Percentiles rank a stretch among this genome's conserved stretches.
Evolutionary conservation across 2,797 vertebrate species (phyloP).

Genomic region (Coranthus polyacanthus): DNA sequence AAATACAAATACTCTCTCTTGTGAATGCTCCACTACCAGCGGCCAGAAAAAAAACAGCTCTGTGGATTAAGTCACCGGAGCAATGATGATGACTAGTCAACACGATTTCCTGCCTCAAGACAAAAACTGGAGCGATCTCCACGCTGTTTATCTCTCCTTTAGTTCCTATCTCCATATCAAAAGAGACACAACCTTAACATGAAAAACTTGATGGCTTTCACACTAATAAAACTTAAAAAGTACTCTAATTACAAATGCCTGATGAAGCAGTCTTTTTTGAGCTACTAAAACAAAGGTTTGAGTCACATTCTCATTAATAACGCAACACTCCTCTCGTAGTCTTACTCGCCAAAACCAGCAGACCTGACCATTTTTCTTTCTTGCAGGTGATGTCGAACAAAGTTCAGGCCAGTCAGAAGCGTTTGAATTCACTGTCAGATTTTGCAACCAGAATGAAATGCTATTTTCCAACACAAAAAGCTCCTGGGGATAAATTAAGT

Average conservation of each 20-base stretch:
- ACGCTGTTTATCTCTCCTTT: slow-evolving; percentile 42
- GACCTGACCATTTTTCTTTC: not conserved
- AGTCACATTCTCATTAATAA: slow-evolving; percentile 1
- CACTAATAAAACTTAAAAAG: slow-evolving; percentile 25
- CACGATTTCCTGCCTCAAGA: slow-evolving; percentile 56
- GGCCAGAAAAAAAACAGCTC: slow-evolving; percentile 64
- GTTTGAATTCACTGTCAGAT: slow-evolving; percentile 17
- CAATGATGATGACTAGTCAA: slow-evolving; percentile 58
- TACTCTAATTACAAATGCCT: slow-evolving; percentile 2
- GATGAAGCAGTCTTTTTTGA: slow-evolving; percentile 10
- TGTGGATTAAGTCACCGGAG: slow-evolving; percentile 65
- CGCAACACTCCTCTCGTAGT: no score
- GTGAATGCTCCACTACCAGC: slow-evolving; percentile 54
- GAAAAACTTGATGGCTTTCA: slow-evolving; percentile 18
- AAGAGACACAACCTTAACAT: slow-evolving; percentile 29
- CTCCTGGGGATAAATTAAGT: slow-evolving; percentile 62
- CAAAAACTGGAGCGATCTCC: slow-evolving; percentile 21
- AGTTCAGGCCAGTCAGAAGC: slow-evolving; percentile 29
- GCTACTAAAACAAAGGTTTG: not conserved
- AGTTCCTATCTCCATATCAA: slow-evolving; percentile 53
- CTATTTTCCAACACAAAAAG: slow-evolving; percentile 41
- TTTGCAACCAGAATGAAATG: slow-evolving; percentile 3
- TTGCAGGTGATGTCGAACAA: slow-evolving; percentile 13
- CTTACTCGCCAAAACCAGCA: no score
- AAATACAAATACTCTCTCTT: slow-evolving; percentile 65